Evolutionary conservation across 2,113 vertebrate genomes (phyloP), one percentile per base, ranked within the genome.

Genomic region (Elachura formosa): DNA sequence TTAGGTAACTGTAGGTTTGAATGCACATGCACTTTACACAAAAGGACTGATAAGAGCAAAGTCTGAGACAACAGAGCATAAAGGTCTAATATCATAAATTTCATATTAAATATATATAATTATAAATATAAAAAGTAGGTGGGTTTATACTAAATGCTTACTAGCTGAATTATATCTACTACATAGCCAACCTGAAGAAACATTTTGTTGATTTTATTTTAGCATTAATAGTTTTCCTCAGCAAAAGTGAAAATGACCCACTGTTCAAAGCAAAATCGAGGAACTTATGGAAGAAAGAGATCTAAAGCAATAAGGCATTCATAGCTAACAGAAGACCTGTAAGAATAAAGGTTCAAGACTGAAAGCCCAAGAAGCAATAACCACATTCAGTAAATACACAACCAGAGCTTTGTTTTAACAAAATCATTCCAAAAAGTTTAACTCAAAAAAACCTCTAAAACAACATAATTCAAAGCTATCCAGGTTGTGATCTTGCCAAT

Each of bases 391-490:
- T 31, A 88, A 85, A 74, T 49, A 73, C 19, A 21, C 21, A 66
- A 11, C 55, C 38, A 75, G 12, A 88, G 10, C 14, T 5, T 38
- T 61, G 13, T 82, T 85, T 77, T 28, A 84, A 54, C 11, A 71
- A 89, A 88, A 93, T 63, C 25, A 73, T 38, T 82, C 5, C 6
- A 34, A 71, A 62, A 77, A 7, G 5, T 41, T 84, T 46, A 58
- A 11, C 13, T 61, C 6, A 55, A 52, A 34, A 66, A 74, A 33
- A 0, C 1, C 10, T 3, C 4, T 23, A 12, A 45, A 66, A 20
- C 33, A 66, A 59, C 4, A 2, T 14, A 15, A 55, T 12, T 22
- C 29, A 51, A 88, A 80, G 23, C 6, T 13, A 38, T 20, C 6
- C 23, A 63, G 10, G 34, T 40, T 71, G 16, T 49, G 33, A 78